A percentile compares a stretch with the other conserved stretches of the same genome.
Conservation (phyloP, 2,113 vertebrate species). For the Peromyscus californicus region DNA sequence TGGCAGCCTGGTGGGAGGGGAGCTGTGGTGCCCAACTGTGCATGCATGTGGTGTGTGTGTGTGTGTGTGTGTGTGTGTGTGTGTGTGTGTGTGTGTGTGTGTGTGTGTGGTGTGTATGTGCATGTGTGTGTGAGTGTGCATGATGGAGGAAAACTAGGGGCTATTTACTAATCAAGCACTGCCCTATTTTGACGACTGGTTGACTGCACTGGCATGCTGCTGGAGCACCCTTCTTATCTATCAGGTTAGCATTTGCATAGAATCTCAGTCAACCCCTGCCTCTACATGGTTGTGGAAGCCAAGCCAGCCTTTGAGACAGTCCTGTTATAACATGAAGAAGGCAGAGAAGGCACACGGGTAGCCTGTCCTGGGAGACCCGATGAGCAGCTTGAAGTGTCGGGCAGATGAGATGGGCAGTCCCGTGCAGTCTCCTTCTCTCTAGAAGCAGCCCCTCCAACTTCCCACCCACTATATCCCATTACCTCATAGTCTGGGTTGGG, state of each 20-base stretch:
- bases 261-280: not conserved
- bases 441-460: not conserved
- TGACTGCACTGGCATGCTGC: too few species aligned
- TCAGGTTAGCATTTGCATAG: not conserved
- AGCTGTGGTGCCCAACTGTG: not conserved
- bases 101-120: too few species aligned
- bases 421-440: not conserved
- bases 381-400: not conserved
- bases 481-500: conserved; percentile 92
- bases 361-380: not conserved
- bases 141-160: not conserved
- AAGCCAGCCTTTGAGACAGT: not conserved
- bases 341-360: not conserved
- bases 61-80: not conserved
- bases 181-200: not conserved
- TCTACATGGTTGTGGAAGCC: not conserved
- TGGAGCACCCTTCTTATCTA: not conserved
- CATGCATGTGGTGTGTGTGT: not conserved
- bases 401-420: not conserved
- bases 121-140: too few species aligned
- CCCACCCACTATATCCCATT: conserved; percentile 3
- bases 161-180: not conserved
- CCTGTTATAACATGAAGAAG: not conserved
- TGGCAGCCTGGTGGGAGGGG: not conserved
- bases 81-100: not conserved